Conservation (phyloP, 2,113 vertebrate species). For the Elephantulus edwardii region DNA sequence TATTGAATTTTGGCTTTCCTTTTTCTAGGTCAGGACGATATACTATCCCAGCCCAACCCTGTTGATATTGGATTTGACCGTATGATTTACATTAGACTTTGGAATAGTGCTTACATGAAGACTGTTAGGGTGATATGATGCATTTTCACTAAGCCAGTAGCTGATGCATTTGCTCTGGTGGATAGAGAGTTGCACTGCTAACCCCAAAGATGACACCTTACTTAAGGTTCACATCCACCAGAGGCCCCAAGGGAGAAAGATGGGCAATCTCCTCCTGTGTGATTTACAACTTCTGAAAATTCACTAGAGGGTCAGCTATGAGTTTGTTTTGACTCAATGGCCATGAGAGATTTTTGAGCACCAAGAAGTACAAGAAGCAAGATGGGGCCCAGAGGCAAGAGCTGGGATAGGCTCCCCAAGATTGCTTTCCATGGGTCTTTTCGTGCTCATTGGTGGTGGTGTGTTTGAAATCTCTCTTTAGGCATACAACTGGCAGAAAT, state of each 20-base stretch:
- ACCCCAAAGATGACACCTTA: no score
- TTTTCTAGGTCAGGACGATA: neutral
- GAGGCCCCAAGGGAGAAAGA: no score
- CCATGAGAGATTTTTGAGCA: no score
- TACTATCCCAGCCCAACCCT: fast-evolving
- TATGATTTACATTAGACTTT: neutral
- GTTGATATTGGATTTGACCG: neutral
- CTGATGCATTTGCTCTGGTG: neutral
- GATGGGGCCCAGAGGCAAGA: neutral
- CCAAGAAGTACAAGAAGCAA: neutral
- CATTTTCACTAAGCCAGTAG: neutral
- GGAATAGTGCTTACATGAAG: neutral
- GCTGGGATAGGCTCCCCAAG: neutral
- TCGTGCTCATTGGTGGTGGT: neutral
- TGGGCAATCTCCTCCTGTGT: no score
- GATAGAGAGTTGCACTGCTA: no score
- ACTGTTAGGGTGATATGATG: neutral
- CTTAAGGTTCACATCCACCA: no score
- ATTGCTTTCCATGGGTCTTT: neutral
- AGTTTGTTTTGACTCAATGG: no score
- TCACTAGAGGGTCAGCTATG: no score
- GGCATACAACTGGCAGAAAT: neutral
- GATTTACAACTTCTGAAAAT: no score
- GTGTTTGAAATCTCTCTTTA: neutral
- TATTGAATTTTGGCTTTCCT: no score